A percentile compares a stretch with the other conserved stretches of the same genome.
These are phyloP conservation scores for Halocynthia aurantium DNA, from an alignment of 23 tunicate genomes.

Conservation along the genomic window DNA sequence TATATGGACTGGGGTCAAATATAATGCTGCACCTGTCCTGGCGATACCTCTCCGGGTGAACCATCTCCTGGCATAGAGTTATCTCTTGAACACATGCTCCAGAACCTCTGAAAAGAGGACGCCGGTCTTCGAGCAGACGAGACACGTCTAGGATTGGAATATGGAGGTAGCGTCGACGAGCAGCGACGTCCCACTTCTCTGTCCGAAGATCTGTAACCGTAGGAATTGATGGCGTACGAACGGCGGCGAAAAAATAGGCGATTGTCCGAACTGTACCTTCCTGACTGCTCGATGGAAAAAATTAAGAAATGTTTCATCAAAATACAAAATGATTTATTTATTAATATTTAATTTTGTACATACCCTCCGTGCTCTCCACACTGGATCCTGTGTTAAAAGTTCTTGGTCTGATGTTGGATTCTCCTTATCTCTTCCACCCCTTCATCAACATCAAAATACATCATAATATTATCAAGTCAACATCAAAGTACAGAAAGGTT, in stretches of 20 bases:
- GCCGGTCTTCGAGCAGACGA: slow-evolving; percentile 2
- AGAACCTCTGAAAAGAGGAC: slow-evolving; percentile 8
- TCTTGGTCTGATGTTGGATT: slow-evolving; percentile 22
- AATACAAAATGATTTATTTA: not conserved
- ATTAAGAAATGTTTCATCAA: not conserved
- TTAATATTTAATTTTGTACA: not conserved
- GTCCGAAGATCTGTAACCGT: not conserved
- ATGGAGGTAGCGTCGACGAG: slow-evolving; percentile 10
- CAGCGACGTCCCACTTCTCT: slow-evolving; percentile 3
- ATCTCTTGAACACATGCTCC: slow-evolving; percentile 15
- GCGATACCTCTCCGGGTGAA: slow-evolving; percentile 21
- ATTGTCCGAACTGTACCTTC: slow-evolving; percentile 14
- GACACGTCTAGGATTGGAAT: not conserved
- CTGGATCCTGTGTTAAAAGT: slow-evolving; percentile 16
- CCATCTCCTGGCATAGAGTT: not conserved
- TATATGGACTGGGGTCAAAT: not conserved
- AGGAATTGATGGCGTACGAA: slow-evolving; percentile 19
- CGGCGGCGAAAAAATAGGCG: slow-evolving; percentile 10
- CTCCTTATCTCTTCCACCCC: slow-evolving; percentile 8
- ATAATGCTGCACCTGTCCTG: slow-evolving; percentile 10
- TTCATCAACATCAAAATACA: not conserved
- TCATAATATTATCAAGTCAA: too few relatives aligned
- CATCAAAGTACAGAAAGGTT: too few relatives aligned
- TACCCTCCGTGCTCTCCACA: slow-evolving; percentile 23
- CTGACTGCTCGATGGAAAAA: not conserved